Base-by-base conservation (phyloP, 2,797 vertebrate species). In the Bovichtus variegatus region DNA sequence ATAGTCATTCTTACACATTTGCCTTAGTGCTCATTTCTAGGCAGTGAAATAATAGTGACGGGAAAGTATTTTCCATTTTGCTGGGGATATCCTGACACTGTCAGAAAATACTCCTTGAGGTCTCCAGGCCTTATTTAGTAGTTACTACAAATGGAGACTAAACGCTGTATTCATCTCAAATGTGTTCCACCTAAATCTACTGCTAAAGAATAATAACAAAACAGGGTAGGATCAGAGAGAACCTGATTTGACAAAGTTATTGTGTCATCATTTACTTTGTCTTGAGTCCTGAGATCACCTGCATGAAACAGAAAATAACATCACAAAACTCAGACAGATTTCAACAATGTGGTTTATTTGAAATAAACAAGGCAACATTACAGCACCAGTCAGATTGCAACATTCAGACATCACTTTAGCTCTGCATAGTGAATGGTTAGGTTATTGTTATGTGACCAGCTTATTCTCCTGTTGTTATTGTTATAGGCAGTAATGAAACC, bases 301-400 rank as follows among this genome's bases (percentile, higher is more conserved):
- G 4, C 4, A 16, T 49, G 51, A 44, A 40, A 21, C 2, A 78
- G 2, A 70, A 55, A 66, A 36, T 36, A 38, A 23, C 43, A 57
- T 55, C 6, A 61, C 38, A 69, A 41, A 75, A 63, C 18, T 4
- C 49, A 18, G 1, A 21, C 27, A 2, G 6, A 29, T 53, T 72
- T 86, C 46, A 65, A 76, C 65, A 74, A 80, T 57, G 63, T 87
- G 27, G 70, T 93, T 94, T 94, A 93, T 91, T 91, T 70, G 73
- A 76, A 86, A 89, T 78, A 80, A 76, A 83, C 63, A 75, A 80
- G 74, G 70, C 77, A 77, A 69, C 41, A 6, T 77, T 72, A 67
- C 19, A 90, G 87, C 87, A 93, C 85, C 88, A 81, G 84, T 89
- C 67, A 71, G 68, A 78, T 6, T 66, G 51, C 12, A 70, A 64